These are phyloP conservation scores for Dromaius novaehollandiae DNA, from an alignment of 2,113 vertebrate genomes.

Conservation along the genomic window DNA sequence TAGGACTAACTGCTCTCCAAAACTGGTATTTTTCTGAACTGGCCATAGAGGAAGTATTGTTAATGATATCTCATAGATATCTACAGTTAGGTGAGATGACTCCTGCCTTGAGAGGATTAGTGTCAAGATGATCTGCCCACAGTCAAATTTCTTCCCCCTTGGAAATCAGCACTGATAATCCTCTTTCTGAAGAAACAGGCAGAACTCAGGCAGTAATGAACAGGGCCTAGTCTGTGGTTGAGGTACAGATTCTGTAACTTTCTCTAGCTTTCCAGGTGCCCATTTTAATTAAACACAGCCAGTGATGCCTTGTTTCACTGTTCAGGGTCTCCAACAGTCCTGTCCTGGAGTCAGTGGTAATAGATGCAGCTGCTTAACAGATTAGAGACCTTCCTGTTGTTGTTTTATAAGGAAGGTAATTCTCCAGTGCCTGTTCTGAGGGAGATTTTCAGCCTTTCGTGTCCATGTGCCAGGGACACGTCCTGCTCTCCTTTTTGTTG, in stretches of 20 bases:
- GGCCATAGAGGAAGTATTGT: background rate
- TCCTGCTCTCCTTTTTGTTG: background rate
- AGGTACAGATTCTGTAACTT: background rate
- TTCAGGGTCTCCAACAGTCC: background rate
- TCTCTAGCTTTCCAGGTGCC: background rate
- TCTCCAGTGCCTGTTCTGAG: background rate
- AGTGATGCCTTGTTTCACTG: background rate
- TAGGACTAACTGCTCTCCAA: background rate
- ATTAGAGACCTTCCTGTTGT: background rate
- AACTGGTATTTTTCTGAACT: background rate
- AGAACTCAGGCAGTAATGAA: background rate
- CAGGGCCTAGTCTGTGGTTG: background rate
- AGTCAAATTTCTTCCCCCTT: background rate
- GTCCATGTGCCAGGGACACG: background rate
- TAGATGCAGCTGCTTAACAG: background rate
- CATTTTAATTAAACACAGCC: background rate
- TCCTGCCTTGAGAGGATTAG: background rate
- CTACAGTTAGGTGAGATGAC: background rate
- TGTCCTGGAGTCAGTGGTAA: background rate
- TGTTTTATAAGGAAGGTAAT: background rate
- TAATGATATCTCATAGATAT: background rate
- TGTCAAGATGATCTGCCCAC: background rate
- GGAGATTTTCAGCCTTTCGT: background rate
- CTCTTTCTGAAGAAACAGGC: background rate
- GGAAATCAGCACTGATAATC: background rate